Percentiles rank a stretch among this genome's conserved stretches.
Conservation (phyloP, 2,888 invertebrate genomes). For the Hyalella azteca region DNA sequence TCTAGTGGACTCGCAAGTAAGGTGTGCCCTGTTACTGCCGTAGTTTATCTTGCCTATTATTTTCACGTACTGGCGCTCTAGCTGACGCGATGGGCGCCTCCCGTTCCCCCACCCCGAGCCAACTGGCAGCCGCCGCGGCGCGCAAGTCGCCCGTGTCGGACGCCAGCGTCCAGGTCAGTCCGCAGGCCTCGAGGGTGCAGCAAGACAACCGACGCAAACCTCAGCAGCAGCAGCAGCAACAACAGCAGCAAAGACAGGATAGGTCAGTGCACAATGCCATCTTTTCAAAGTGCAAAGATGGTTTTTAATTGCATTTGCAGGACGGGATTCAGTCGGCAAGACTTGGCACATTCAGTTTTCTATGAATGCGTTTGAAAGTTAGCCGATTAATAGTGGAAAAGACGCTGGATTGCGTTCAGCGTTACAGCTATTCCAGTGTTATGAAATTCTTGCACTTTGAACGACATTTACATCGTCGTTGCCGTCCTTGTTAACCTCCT, state of each 20-base stretch:
- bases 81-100: slow-evolving; percentile 48
- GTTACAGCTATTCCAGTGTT: too few relatives aligned
- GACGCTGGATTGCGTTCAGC: too few relatives aligned
- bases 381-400: too few relatives aligned
- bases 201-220: neutral
- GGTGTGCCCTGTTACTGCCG: neutral
- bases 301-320: too few relatives aligned
- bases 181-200: slow-evolving; percentile 39
- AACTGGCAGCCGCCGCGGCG: slow-evolving; percentile 42
- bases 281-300: neutral
- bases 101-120: slow-evolving; percentile 60
- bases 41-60: neutral
- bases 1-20: neutral
- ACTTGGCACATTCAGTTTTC: too few relatives aligned
- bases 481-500: too few relatives aligned
- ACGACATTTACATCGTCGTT: too few relatives aligned
- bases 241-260: slow-evolving; percentile 29
- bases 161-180: slow-evolving; percentile 75
- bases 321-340: too few relatives aligned
- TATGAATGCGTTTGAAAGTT: too few relatives aligned
- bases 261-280: neutral
- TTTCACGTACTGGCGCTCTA: neutral
- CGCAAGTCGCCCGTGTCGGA: slow-evolving; percentile 86
- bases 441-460: too few relatives aligned
- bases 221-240: neutral